phyloP scores from a whole-genome alignment of 2,888 invertebrate species.

The Panzeria rudis region DNA sequence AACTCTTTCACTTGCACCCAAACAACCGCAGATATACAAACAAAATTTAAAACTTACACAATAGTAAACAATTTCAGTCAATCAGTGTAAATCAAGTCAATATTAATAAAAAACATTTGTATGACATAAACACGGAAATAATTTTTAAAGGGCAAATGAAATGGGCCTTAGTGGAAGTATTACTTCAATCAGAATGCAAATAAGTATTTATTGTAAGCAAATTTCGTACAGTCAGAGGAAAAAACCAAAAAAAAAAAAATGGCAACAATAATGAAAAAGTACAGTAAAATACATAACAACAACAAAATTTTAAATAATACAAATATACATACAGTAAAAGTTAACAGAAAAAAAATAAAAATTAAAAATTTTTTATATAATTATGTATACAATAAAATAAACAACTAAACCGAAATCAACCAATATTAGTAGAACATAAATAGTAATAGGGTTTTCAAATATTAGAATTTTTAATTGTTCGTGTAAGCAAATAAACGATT shows the following conservation, averaged over 20 bases:
- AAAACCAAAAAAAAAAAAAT: slow-evolving; percentile 31
- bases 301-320: slow-evolving; percentile 45
- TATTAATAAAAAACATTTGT: slow-evolving; percentile 37
- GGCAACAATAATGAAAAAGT: slow-evolving; percentile 4
- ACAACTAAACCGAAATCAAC: slow-evolving; percentile 20
- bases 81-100: slow-evolving; percentile 56
- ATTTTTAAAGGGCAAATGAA: neutral
- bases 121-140: slow-evolving; percentile 8
- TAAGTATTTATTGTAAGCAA: slow-evolving; percentile 37
- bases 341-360: slow-evolving; percentile 13
- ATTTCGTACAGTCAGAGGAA: slow-evolving; percentile 16
- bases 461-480: no score
- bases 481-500: neutral
- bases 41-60: neutral
- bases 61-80: slow-evolving; percentile 51
- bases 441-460: no score
- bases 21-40: neutral
- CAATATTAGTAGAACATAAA: slow-evolving; percentile 8
- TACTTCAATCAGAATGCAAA: slow-evolving; percentile 28
- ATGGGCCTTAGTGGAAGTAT: neutral
- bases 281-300: neutral
- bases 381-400: neutral
- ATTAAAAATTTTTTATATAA: neutral
- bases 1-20: neutral
- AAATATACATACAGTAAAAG: slow-evolving; percentile 53